Conservation (phyloP, 2,888 invertebrate genomes). For the Himalopsyche anomala region DNA sequence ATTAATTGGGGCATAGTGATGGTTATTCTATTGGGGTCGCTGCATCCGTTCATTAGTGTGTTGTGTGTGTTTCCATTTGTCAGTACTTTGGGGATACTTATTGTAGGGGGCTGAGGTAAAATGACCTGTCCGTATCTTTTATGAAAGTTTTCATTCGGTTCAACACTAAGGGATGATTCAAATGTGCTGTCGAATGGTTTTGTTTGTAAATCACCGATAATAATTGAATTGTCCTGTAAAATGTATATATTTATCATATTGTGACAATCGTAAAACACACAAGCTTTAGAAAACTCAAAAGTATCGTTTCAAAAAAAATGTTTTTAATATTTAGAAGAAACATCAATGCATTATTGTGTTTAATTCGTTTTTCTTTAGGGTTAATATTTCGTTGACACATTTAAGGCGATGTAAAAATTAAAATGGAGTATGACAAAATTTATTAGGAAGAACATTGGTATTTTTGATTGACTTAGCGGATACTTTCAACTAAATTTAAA, state of each 20-base stretch:
- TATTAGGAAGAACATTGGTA: too few relatives aligned
- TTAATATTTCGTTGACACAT: too few relatives aligned
- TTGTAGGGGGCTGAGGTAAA: conserved; percentile 74
- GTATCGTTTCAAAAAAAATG: too few relatives aligned
- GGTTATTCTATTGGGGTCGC: conserved; percentile 51
- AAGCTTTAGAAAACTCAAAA: too few relatives aligned
- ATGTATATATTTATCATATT: neutral
- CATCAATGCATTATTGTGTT: too few relatives aligned
- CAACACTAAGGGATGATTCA: conserved; percentile 69
- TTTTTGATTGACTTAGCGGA: too few relatives aligned
- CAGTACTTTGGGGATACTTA: conserved; percentile 74
- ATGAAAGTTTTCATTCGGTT: conserved; percentile 74
- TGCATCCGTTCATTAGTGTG: conserved; percentile 58
- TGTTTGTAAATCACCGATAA: conserved; percentile 43
- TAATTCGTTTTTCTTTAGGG: too few relatives aligned
- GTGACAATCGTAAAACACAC: too few relatives aligned
- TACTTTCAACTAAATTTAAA: too few relatives aligned
- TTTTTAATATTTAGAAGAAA: too few relatives aligned
- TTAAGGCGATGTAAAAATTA: too few relatives aligned
- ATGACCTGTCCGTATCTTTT: conserved; percentile 75
- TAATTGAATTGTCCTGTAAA: conserved; percentile 55
- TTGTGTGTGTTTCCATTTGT: conserved; percentile 65
- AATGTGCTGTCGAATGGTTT: conserved; percentile 56
- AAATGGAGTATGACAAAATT: too few relatives aligned
- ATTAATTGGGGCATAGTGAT: conserved; percentile 62